A percentile compares a stretch with the other conserved stretches of the same genome.
phyloP scores from a whole-genome alignment of 2,888 invertebrate genomes.

The Sacculina carcini region DNA sequence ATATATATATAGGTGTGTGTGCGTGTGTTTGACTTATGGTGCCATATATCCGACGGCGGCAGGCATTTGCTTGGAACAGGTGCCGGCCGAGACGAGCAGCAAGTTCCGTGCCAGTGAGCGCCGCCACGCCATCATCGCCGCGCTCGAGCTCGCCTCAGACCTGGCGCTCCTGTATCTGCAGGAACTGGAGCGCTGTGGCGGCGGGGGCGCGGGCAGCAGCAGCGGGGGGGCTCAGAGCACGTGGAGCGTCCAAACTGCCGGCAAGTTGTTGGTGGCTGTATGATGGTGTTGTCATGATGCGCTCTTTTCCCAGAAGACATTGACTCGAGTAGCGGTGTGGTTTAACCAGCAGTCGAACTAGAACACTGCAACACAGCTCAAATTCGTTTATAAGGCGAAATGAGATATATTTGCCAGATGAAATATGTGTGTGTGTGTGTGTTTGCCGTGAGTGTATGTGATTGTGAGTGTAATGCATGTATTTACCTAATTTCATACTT shows the following conservation, averaged over 20 bases:
- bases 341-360: no score
- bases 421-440: no score
- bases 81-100: conserved; percentile 26
- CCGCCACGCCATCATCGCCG: conserved; percentile 37
- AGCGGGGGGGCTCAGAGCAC: conserved; percentile 6
- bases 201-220: no score
- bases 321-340: no score
- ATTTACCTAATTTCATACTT: no score
- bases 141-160: conserved; percentile 73
- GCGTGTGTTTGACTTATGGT: no score
- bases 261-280: neutral
- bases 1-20: neutral
- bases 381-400: no score
- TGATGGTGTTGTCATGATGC: neutral
- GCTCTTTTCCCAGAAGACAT: neutral
- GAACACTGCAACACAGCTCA: no score
- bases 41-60: no score
- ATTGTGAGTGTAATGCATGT: no score
- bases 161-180: conserved; percentile 73
- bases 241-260: conserved; percentile 3
- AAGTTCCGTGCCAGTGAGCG: conserved; percentile 30
- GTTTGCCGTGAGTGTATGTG: no score
- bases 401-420: no score
- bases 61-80: conserved; percentile 33
- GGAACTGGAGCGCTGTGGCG: conserved; percentile 48